These are phyloP conservation scores for Hydrophis major DNA, from an alignment of 2,797 vertebrate species.

Conservation along the genomic window DNA sequence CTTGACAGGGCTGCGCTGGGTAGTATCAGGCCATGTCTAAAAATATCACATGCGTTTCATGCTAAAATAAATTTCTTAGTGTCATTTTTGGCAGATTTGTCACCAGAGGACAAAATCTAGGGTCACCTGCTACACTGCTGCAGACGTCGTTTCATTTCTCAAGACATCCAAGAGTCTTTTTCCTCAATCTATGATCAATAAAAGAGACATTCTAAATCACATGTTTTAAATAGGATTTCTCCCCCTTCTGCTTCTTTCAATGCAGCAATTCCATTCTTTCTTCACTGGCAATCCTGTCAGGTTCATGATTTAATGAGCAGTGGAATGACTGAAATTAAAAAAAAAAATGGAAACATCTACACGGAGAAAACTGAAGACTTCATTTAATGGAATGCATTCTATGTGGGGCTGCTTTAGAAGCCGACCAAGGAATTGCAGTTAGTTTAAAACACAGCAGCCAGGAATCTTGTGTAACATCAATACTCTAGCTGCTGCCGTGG, in stretches of 20 bases:
- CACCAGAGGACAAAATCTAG: conserved; percentile 4
- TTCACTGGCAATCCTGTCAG: neutral
- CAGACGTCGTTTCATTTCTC: neutral
- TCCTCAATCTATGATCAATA: neutral
- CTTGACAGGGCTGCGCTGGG: neutral
- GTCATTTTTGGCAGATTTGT: conserved; percentile 19
- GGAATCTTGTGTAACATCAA: neutral
- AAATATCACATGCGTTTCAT: conserved; percentile 6
- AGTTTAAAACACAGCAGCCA: neutral
- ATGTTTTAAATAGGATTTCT: neutral
- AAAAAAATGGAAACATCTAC: conserved; percentile 4
- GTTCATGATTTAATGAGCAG: conserved; percentile 18
- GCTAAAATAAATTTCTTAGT: conserved; percentile 11
- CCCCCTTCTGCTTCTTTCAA: neutral
- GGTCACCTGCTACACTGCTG: conserved; percentile 2
- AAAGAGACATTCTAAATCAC: neutral
- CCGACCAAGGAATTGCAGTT: neutral
- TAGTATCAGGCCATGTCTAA: conserved; percentile 23
- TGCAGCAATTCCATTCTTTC: neutral
- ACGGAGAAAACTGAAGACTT: conserved; percentile 1
- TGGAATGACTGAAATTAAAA: neutral
- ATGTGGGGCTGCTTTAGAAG: neutral
- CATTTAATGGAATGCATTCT: conserved; percentile 1
- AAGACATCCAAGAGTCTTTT: neutral
- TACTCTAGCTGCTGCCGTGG: neutral